phyloP scores from a whole-genome alignment of 2,113 vertebrate species.

The Clarias magur region DNA sequence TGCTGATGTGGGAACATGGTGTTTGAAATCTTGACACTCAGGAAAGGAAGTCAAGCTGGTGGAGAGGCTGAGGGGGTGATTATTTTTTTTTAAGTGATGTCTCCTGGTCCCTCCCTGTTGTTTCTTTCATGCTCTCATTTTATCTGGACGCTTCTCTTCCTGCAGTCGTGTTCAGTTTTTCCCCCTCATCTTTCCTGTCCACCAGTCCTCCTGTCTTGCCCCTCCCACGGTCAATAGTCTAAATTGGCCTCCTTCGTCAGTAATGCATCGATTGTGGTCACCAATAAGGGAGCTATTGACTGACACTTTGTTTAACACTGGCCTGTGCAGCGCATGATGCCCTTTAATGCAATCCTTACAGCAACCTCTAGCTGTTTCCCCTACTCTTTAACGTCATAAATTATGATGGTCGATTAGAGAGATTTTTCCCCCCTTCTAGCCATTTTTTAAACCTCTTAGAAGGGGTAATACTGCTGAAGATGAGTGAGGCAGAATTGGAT shows the following conservation, averaged over 20 bases:
- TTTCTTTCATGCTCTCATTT: slow-evolving; percentile 10
- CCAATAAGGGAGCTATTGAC: slow-evolving; percentile 88
- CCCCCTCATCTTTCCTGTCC: slow-evolving; percentile 37
- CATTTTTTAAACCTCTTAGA: slow-evolving; percentile 22
- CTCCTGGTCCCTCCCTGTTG: slow-evolving; percentile 6
- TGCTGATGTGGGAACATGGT: slow-evolving; percentile 84
- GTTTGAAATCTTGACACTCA: slow-evolving; percentile 70
- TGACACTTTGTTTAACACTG: slow-evolving; percentile 79
- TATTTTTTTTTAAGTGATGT: slow-evolving; percentile 59
- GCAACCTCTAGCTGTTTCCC: slow-evolving; percentile 80
- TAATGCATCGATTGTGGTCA: slow-evolving; percentile 81
- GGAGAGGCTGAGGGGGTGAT: slow-evolving; percentile 66
- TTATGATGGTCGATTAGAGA: slow-evolving; percentile 69
- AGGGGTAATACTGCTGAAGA: not conserved
- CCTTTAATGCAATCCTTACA: slow-evolving; percentile 79
- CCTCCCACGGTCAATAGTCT: slow-evolving; percentile 74
- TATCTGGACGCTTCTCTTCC: slow-evolving; percentile 20
- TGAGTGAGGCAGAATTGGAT: not conserved
- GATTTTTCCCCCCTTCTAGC: slow-evolving; percentile 45
- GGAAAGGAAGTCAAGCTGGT: slow-evolving; percentile 28
- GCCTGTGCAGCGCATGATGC: slow-evolving; percentile 71
- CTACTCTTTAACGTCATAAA: slow-evolving; percentile 75
- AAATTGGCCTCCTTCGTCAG: slow-evolving; percentile 85
- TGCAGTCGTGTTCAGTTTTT: slow-evolving; percentile 17
- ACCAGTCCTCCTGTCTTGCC: slow-evolving; percentile 38